A percentile compares a stretch with the other conserved stretches of the same genome.
These are phyloP conservation scores for Hoplias malabaricus DNA, from an alignment of 2,113 vertebrate genomes.

Conservation along the genomic window DNA sequence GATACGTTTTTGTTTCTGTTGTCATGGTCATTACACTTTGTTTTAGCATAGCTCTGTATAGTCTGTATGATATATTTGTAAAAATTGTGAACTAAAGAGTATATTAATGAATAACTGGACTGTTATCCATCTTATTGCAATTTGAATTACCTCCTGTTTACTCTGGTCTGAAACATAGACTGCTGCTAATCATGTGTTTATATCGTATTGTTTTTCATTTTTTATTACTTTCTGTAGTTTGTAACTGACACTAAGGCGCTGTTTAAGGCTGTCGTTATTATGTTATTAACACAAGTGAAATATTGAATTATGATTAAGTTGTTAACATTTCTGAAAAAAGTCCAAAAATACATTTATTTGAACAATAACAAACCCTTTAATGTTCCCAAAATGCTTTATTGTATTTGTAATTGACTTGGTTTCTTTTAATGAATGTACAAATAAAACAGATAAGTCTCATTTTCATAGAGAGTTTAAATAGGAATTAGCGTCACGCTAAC, in stretches of 20 bases:
- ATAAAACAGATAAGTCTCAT: no score
- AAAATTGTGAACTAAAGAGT: slow-evolving; percentile 24
- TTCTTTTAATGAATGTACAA: no score
- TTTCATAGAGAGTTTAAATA: background rate
- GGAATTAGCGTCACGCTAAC: background rate
- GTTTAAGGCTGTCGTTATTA: background rate
- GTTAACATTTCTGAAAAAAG: no score
- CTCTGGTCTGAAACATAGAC: background rate
- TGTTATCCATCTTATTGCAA: slow-evolving; percentile 31
- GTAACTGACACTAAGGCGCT: background rate
- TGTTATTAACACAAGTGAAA: background rate
- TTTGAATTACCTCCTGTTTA: slow-evolving; percentile 22
- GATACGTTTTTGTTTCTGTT: background rate
- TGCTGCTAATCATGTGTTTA: background rate
- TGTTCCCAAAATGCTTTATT: no score
- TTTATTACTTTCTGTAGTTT: background rate
- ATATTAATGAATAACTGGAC: slow-evolving; percentile 31
- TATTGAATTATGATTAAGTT: no score
- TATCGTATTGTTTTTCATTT: slow-evolving; percentile 1
- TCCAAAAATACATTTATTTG: no score
- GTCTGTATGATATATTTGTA: slow-evolving; percentile 1
- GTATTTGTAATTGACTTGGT: no score
- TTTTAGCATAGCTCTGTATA: slow-evolving; percentile 14
- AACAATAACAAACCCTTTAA: no score
- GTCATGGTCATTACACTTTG: background rate